These are phyloP conservation scores for Lethenteron reissneri DNA, from an alignment of 2,113 vertebrate genomes.

Conservation along the genomic window DNA sequence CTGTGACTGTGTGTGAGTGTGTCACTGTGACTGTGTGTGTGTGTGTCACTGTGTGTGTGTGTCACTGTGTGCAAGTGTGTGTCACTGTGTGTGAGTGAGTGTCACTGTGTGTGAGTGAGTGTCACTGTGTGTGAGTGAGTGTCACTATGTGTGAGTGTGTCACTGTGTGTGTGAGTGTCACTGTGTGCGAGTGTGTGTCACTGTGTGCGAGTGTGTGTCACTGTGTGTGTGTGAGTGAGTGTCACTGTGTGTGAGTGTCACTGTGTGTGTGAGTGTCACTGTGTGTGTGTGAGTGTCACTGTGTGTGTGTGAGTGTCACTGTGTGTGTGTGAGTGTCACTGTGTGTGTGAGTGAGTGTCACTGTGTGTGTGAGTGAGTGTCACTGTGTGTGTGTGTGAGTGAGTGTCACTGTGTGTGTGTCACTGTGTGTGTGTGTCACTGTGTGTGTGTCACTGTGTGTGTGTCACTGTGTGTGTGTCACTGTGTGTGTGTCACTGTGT, in stretches of 20 bases:
- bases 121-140: neutral
- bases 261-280: neutral
- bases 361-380: neutral
- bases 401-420: neutral
- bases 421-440: neutral
- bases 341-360: constrained; percentile 1
- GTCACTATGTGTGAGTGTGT: neutral
- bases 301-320: neutral
- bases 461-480: neutral
- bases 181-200: neutral
- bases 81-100: neutral
- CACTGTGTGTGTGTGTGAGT: neutral
- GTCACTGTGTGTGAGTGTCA: neutral
- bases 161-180: neutral
- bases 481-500: neutral
- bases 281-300: neutral
- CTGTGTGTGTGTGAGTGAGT: neutral
- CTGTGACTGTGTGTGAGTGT: neutral
- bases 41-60: neutral
- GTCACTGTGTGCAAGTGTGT: neutral
- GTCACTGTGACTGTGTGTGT: neutral
- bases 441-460: neutral
- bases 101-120: neutral
- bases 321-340: neutral
- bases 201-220: neutral